phyloP scores from a whole-genome alignment of 1,140 invertebrate genomes.

The Eriocheir sinensis region DNA sequence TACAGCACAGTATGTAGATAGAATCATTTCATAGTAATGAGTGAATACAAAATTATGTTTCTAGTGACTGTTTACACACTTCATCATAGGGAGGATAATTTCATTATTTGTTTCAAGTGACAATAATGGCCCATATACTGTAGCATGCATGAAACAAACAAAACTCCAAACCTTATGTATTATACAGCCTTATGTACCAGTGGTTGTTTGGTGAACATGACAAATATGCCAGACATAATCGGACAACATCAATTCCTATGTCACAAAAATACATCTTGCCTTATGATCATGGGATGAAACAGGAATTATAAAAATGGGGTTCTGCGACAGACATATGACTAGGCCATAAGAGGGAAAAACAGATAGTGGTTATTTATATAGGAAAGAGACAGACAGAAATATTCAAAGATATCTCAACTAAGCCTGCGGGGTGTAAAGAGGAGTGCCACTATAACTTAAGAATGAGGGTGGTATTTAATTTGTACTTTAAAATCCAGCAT shows the following conservation, averaged over 20 bases:
- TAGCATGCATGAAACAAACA: conserved; percentile 30
- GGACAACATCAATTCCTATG: conserved; percentile 68
- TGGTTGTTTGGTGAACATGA: conserved; percentile 24
- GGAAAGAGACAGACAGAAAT: conserved; percentile 74
- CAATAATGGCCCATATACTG: conserved; percentile 24
- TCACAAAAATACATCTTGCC: conserved; percentile 75
- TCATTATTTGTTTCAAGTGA: background rate
- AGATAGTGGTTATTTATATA: conserved; percentile 62
- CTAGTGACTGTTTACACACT: conserved; percentile 24
- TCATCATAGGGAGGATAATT: conserved; percentile 13
- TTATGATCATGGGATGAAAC: conserved; percentile 66
- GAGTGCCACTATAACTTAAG: conserved; percentile 75
- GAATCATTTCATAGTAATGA: background rate
- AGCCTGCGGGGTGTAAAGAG: conserved; percentile 77
- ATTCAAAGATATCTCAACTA: conserved; percentile 76
- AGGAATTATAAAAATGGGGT: conserved; percentile 63
- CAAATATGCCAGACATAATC: conserved; percentile 17
- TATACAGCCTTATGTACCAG: conserved; percentile 29
- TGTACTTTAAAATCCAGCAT: conserved; percentile 77
- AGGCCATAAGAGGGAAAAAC: conserved; percentile 72
- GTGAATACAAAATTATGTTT: conserved; percentile 17
- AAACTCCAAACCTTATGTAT: conserved; percentile 43
- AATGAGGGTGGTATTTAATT: conserved; percentile 76
- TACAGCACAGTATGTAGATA: background rate
- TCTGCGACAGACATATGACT: conserved; percentile 75